A percentile compares a stretch with the other conserved stretches of the same genome.
Evolutionary conservation across 2,113 vertebrate species (phyloP).

Genomic region (human): DNA sequence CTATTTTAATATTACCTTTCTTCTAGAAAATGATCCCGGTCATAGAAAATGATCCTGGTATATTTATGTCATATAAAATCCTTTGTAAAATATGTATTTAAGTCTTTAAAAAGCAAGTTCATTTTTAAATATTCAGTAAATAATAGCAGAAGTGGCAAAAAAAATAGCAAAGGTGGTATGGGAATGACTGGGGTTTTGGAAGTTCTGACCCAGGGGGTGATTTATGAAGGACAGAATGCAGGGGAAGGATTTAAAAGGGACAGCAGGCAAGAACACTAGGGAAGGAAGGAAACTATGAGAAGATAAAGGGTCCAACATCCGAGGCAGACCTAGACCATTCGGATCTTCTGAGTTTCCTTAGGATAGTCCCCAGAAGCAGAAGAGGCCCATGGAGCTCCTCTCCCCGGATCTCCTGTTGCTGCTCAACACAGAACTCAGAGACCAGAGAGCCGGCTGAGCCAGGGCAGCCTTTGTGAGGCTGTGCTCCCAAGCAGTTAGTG

Average conservation of each 20-base stretch:
- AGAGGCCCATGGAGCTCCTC: background rate
- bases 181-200: background rate
- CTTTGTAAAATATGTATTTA: background rate
- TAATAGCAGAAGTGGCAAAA: background rate
- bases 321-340: no score
- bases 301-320: no score
- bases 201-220: no score
- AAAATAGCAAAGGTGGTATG: background rate
- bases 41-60: background rate
- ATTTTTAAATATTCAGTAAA: background rate
- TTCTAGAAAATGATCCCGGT: no score
- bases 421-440: background rate
- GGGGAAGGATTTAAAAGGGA: background rate
- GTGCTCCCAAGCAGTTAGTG: no score
- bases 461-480: background rate
- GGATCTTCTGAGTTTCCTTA: background rate
- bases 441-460: background rate
- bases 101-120: background rate
- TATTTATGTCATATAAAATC: background rate
- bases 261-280: background rate
- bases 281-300: background rate
- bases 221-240: background rate
- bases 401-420: background rate
- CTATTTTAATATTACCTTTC: background rate
- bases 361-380: background rate